Evolutionary conservation across 2,113 vertebrate species (phyloP).

Genomic region (Otis tarda): DNA sequence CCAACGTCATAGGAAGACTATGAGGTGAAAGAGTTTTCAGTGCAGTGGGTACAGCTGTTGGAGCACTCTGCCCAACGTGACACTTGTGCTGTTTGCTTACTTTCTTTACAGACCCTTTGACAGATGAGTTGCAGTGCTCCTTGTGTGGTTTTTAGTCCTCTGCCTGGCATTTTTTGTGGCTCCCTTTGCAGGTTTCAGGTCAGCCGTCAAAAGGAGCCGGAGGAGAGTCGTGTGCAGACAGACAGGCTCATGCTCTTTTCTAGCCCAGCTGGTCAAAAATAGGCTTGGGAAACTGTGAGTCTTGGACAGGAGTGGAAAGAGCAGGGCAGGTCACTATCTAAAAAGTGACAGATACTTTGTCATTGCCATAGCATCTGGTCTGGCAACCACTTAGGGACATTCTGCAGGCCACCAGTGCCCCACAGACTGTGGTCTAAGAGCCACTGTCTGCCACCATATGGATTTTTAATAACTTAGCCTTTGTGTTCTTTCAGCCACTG

Average conservation of each 20-base stretch:
- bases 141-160: not conserved
- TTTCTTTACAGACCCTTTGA: not conserved
- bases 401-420: not conserved
- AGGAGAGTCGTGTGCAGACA: not conserved
- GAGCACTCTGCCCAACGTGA: not conserved
- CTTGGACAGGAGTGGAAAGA: not conserved
- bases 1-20: not conserved
- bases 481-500: not conserved
- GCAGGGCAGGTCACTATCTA: not conserved
- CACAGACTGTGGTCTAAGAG: not conserved
- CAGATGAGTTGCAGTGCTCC: not conserved
- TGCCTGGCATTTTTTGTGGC: not conserved
- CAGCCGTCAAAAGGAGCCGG: not conserved
- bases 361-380: not conserved
- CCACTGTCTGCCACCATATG: not conserved
- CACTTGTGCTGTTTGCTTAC: not conserved
- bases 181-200: not conserved
- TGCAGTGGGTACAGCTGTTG: not conserved
- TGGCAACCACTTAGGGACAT: not conserved
- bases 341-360: slow-evolving; percentile 6
- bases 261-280: not conserved
- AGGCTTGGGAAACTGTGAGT: not conserved
- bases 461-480: slow-evolving; percentile 15
- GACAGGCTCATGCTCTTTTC: not conserved
- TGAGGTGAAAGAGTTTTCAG: not conserved